Base-by-base conservation (phyloP, 2,797 vertebrate species). In the Poeciliopsis infans region DNA sequence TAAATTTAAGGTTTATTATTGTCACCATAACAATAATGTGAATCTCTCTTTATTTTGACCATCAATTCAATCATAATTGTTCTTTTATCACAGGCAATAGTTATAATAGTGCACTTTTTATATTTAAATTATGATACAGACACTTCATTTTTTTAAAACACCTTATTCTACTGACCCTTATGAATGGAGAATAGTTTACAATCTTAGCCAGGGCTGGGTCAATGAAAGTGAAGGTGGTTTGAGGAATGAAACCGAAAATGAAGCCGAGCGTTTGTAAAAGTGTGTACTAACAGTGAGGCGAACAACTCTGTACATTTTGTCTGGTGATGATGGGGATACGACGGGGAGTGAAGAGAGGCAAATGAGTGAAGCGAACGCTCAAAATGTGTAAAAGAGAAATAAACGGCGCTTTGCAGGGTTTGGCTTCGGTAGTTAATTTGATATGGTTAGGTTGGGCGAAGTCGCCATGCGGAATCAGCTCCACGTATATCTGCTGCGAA, bases 61-160 rank as follows among this genome's bases (percentile, higher is more conserved):
- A 94, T 95, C 94, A 94, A 91, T 94, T 95, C 93, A 95, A 95
- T 93, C 93, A 93, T 95, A 94, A 93, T 94, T 94, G 89, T 94
- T 94, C 89, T 91, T 94, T 95, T 93, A 94, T 95, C 95, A 96
- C 95, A 96, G 94, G 95, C 95, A 96, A 95, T 95, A 95, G 94
- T 95, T 95, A 95, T 95, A 95, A 95, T 95, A 95, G 95, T 95
- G 95, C 95, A 95, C 94, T 95, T 95, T 95, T 95, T 94, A 95
- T 95, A 95, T 94, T 95, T 95, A 95, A 95, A 95, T 95, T 95
- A 95, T 95, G 91, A 94, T 95, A 96, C 95, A 95, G 95, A 96
- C 94, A 94, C 95, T 94, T 95, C 89, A 86, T 78, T 73, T 71
- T 94, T 95, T 95, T 89, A 88, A 88, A 94, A 95, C 94, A 95